phyloP scores from a whole-genome alignment of 2,888 invertebrate species.

The Herminia tarsipennalis region DNA sequence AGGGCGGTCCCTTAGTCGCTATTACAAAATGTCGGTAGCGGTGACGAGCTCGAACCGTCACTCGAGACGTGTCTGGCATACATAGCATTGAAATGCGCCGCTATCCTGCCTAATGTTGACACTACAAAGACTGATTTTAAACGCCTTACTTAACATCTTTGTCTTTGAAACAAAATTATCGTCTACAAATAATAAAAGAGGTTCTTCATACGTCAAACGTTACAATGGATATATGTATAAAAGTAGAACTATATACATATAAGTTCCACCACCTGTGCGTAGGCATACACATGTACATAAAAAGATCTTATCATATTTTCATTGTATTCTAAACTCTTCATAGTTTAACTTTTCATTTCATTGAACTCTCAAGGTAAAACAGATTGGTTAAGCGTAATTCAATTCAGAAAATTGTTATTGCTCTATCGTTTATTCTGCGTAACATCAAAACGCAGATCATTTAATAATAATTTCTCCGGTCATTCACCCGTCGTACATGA shows the following conservation, averaged over 20 bases:
- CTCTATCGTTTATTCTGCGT: conserved; percentile 25
- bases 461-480: conserved; percentile 47
- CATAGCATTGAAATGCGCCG: conserved; percentile 23
- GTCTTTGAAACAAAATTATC: conserved; percentile 12
- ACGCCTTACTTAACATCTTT: conserved; percentile 38
- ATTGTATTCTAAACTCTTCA: conserved; percentile 25
- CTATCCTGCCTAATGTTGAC: conserved; percentile 13
- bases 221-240: no score
- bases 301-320: conserved; percentile 14
- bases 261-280: neutral
- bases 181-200: neutral
- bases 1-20: conserved; percentile 65
- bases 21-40: conserved; percentile 79
- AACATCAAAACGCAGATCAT: conserved; percentile 16
- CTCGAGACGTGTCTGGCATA: conserved; percentile 60
- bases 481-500: conserved; percentile 70
- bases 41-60: conserved; percentile 53
- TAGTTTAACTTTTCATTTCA: conserved; percentile 29
- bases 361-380: conserved; percentile 33
- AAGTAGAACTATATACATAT: no score
- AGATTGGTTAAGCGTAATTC: conserved; percentile 21
- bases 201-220: no score
- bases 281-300: neutral
- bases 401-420: conserved; percentile 34
- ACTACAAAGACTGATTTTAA: conserved; percentile 43